Evolutionary conservation across 2,888 invertebrate species (phyloP), one percentile per base, ranked within the genome.

Genomic region (Cheilosia pagana): DNA sequence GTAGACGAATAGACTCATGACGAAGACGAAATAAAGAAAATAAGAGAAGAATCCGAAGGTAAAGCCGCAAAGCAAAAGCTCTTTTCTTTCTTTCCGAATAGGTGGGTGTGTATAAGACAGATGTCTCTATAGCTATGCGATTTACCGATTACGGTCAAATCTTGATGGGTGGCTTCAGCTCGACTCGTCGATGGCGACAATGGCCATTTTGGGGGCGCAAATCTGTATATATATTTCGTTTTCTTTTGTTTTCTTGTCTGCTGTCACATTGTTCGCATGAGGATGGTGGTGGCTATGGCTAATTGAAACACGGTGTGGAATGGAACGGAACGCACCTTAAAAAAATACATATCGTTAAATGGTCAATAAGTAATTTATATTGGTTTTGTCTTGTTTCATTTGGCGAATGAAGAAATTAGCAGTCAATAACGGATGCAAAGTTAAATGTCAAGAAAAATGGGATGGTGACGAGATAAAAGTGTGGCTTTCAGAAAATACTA

Each of bases 331-430:
- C 83, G 25, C 78, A 79, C 83, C 83, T 83, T 39, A 72, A 81
- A 35, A 28, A 35, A 35, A 35, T 35, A 35, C 12, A 3, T 35
- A 59, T 71, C 57, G 65, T 19, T 41, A 71, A 77, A 72, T 82
- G 81, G 71, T 41, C 77, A 77, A 67, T 48, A 52, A 68, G 45
- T 75, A 81, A 75, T 81, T 72, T 57, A 71, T 48, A n/a, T 60
- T 19, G 14, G 23, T 28, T 45, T 53, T 48, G 16, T 21, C 39
- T 25, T n/a, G 8, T 23, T 41, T 41, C 1, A 35, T 35, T 35
- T 1, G 12, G 12, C 1, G 6, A 68, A 57, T 21, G 3, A 35
- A 35, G 41, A 25, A 28, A 53, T 16, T 28, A 3, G 35, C 12
- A 3, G 3, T 12, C 0, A 35, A 35, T 3, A 6, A 41, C 10